Base-by-base conservation (phyloP, 2,888 invertebrate genomes). In the Silvanus unidentatus region DNA sequence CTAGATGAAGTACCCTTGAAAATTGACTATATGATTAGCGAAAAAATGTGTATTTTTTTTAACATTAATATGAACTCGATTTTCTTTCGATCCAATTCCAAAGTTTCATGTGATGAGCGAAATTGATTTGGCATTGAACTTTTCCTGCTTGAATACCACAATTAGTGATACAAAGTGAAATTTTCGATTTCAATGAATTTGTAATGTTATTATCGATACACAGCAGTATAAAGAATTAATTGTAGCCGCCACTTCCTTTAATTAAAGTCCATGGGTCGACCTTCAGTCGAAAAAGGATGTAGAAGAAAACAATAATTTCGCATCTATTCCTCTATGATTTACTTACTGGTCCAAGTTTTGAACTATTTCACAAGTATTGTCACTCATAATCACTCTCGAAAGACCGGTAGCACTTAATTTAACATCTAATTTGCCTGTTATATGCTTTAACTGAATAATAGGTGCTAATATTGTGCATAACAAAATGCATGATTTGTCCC, bases 361-460 rank as follows among this genome's bases (percentile, higher is more conserved):
- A 11, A 8, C n/a, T 11, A 32, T 32, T 32, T 5, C 37, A 15
- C 15, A 37, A 37, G 37, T 10, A 10, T 44, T 46, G 50, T 48
- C 50, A 44, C 40, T 47, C 44, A 46, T 54, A 44, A 48, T 44
- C 37, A 22, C 22, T 22, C n/a, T 37, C 12, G n/a, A 9, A 37
- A 16, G 44, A 58, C 59, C 61, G 61, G 61, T 58, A 61, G 61
- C 55, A 53, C 38, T 59, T 61, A 58, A 58, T 61, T 60, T 60
- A 58, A 45, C 45, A 53, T 48, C 57, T 54, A 53, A 47, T 42
- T 61, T 54, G 48, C 43, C 51, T 50, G 50, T 48, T 55, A 51
- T 37, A 38, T 49, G 3, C 11, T 50, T 59, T 54, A 58, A 61
- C 45, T 55, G 58, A 50, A 60, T 60, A 60, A 61, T 60, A 39